phyloP scores from a whole-genome alignment of 2,888 invertebrate genomes.

The Orthonychiurus folsomi region DNA sequence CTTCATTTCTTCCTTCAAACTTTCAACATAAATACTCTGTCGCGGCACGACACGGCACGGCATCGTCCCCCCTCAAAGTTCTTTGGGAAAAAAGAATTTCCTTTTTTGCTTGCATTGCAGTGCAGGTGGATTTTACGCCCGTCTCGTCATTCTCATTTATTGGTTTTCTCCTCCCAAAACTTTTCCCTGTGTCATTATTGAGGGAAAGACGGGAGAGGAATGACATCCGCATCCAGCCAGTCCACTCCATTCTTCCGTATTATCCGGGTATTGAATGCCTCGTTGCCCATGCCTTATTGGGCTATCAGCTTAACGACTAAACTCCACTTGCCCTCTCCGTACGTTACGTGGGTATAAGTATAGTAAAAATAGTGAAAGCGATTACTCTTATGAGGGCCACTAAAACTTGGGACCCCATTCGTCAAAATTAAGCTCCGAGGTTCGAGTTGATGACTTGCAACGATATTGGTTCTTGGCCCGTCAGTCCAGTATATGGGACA shows the following conservation, averaged over 20 bases:
- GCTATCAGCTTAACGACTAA: neutral
- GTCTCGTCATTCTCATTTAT: neutral
- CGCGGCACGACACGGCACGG: no score
- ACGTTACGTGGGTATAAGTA: no score
- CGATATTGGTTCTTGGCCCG: neutral
- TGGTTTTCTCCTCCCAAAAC: conserved; percentile 1
- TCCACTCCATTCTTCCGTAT: neutral
- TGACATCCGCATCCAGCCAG: neutral
- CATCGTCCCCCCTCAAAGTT: no score
- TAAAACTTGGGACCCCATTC: neutral
- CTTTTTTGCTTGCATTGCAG: neutral
- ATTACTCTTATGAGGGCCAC: neutral
- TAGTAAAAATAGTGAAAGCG: neutral
- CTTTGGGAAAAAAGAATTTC: no score
- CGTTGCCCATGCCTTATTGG: neutral
- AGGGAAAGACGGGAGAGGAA: neutral
- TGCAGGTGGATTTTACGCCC: neutral
- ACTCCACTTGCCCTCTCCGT: no score
- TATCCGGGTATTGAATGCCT: neutral
- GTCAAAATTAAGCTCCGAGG: neutral
- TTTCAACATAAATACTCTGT: conserved; percentile 1
- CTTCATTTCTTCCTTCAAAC: neutral
- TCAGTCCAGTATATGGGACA: neutral
- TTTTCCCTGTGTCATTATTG: conserved; percentile 1
- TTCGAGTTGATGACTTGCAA: no score